phyloP scores from a whole-genome alignment of 2,113 vertebrate species.

The Pristiophorus japonicus region DNA sequence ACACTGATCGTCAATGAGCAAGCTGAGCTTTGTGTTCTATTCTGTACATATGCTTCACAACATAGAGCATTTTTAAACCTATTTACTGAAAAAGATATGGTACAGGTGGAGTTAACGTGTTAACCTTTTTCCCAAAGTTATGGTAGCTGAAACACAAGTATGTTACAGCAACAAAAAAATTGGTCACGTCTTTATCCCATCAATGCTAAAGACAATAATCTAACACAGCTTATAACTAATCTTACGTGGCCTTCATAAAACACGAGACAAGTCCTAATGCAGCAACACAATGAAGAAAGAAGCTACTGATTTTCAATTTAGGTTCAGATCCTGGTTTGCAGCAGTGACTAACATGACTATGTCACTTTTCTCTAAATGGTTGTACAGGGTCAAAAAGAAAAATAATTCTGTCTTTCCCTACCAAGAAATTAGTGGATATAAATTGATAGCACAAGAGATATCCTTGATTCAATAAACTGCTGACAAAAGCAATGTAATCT shows the following conservation, averaged over 20 bases:
- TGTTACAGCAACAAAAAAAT: background rate
- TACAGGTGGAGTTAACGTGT: background rate
- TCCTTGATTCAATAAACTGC: background rate
- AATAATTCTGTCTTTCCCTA: background rate
- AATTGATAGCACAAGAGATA: background rate
- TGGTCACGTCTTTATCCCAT: background rate
- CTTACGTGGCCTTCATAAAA: background rate
- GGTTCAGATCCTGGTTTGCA: background rate
- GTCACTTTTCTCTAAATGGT: background rate
- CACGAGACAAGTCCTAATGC: background rate
- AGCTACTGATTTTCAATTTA: background rate
- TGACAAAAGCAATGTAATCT: background rate
- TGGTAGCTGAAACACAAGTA: background rate
- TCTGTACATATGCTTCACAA: background rate
- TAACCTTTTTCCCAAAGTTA: background rate
- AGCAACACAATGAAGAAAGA: background rate
- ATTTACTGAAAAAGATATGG: background rate
- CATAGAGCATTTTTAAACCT: background rate
- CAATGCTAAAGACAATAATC: background rate
- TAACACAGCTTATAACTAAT: background rate
- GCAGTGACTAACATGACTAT: background rate
- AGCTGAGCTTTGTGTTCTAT: background rate
- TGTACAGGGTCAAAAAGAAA: background rate
- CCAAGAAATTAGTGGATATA: background rate
- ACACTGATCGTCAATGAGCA: background rate